Base-by-base conservation (phyloP, 2,888 invertebrate species). In the Drosophila conformis region DNA sequence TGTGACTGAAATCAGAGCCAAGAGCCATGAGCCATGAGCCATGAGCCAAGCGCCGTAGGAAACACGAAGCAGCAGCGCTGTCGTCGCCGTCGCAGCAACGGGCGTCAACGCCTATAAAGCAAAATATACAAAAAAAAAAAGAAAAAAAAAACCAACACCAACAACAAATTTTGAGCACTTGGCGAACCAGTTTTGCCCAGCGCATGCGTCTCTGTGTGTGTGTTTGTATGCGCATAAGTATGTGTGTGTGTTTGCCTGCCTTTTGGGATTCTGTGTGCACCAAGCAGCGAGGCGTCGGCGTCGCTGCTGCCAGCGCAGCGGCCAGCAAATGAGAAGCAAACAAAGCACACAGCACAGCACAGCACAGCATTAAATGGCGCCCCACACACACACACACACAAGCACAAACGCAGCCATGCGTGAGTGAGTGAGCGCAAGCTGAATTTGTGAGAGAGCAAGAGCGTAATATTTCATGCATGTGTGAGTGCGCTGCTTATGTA, bases 1-100 rank as follows among this genome's bases (percentile, higher is more conserved):
- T 83, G 82, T 91, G 80, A 92, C 92, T 92, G 57, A 89, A 90
- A 88, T 83, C 79, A 71, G 79, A 79, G 79, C 83, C 80, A 85
- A 83, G 80, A 79, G 79, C 89, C 75, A 78, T 18, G 27, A 53
- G 78, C 88, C 75, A 78, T n/a, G 40, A 40, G 40, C 42, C 42
- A 13, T 42, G 80, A 79, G 78, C 87, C 75, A 78, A 78, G 75
- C 76, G 82, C 78, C 86, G 78, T 76, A 84, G 71, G 79, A 80
- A 81, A 80, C 83, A 68, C 71, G 72, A 59, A 69, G 67, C 69
- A 67, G 69, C 59, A 68, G 60, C 66, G 74, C 78, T 76, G 65
- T 53, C 61, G 69, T 67, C 73, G 72, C 73, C 18, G 66, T 59
- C 56, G 76, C 67, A 78, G 73, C 73, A 74, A 80, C 73, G 73